Base-by-base conservation (phyloP, 2,888 invertebrate species). In the Itoplectis maculator region DNA sequence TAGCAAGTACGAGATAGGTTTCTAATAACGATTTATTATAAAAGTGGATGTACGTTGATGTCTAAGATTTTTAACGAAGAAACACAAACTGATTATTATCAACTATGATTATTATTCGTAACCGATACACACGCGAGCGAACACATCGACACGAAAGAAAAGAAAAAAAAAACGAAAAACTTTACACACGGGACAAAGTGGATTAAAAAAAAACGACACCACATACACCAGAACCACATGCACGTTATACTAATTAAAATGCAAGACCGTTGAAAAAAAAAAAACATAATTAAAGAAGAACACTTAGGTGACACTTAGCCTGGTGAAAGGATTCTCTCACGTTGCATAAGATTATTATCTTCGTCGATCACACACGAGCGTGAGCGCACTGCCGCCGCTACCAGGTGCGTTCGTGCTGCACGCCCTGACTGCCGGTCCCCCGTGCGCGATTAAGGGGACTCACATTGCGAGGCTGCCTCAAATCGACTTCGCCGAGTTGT, bases 31-130 rank as follows among this genome's bases (percentile, higher is more conserved):
- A 91, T 91, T 92, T 92, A 91, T 91, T 89, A 92, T 91, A 90
- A 90, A 91, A 89, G 88, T 92, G 91, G 90, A 92, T 92, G 92
- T 92, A 92, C 90, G 92, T 92, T 92, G 92, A 91, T 92, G 92
- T 92, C 91, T 91, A 92, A 92, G 90, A 92, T 91, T 92, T 92
- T 92, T 91, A 91, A 92, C 77, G 84, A 78, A 77, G 83, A 83
- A 79, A 86, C 87, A 85, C 87, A 85, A 89, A 87, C 86, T 86
- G 87, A 88, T 89, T 88, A 89, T 90, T 88, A 88, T 88, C 88
- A 89, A 88, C 86, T 88, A 89, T 86, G 87, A 90, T 90, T 89
- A 90, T 89, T 89, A 90, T 89, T 87, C 87, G 86, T 91, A 90
- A 90, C 80, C 86, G 86, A 87, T 68, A 79, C 73, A 77, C 68